Conservation (phyloP, 2,797 vertebrate genomes). For the Cynodonichthys magdalenae region DNA sequence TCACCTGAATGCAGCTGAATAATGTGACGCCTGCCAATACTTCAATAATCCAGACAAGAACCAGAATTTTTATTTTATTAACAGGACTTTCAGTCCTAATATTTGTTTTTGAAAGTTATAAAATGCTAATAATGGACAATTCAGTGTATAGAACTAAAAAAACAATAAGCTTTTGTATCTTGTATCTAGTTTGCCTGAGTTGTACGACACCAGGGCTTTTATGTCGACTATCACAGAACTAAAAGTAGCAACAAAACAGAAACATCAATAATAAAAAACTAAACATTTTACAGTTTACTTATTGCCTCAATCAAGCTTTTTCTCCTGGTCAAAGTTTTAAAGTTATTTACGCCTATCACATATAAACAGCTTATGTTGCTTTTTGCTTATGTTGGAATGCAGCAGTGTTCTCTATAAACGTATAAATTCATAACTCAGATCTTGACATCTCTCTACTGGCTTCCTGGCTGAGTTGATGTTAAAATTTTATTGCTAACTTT, state of each 20-base stretch:
- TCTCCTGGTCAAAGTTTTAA: too few species aligned
- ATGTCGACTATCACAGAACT: constrained; percentile 18
- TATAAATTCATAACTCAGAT: too few species aligned
- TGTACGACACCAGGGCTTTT: constrained; percentile 22
- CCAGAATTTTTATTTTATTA: neutral
- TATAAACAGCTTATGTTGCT: too few species aligned
- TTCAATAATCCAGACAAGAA: constrained; percentile 22
- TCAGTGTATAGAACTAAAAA: neutral
- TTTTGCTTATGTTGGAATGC: too few species aligned
- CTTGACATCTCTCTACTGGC: too few species aligned
- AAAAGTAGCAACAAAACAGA: constrained; percentile 32
- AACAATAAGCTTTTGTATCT: neutral
- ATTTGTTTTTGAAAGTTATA: neutral
- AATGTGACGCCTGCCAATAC: constrained; percentile 22
- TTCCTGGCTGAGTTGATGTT: too few species aligned
- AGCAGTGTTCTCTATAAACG: too few species aligned
- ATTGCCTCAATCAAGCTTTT: too few species aligned
- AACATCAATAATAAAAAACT: constrained; percentile 23
- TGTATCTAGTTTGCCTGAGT: neutral
- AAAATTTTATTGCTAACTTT: too few species aligned
- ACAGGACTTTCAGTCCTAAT: too few species aligned
- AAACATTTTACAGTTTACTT: too few species aligned
- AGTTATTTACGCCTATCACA: too few species aligned
- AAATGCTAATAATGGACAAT: neutral
- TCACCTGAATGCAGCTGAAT: constrained; percentile 22